phyloP scores from a whole-genome alignment of 2,888 invertebrate species.

The Drymonia ruficornis region DNA sequence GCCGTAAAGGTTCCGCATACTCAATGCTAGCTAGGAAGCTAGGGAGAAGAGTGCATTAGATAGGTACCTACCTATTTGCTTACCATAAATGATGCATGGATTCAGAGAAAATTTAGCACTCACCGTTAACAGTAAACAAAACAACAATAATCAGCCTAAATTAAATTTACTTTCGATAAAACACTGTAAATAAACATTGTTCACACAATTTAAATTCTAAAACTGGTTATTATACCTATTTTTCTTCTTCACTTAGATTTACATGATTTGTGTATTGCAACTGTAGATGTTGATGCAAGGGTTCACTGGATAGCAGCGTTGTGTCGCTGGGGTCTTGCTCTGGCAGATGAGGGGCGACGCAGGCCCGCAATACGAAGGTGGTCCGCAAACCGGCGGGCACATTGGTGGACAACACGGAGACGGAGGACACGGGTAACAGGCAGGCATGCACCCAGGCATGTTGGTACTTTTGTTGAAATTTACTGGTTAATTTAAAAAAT shows the following conservation, averaged over 20 bases:
- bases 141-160: not conserved
- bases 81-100: no score
- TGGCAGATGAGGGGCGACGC: slow-evolving; percentile 43
- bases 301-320: slow-evolving; percentile 56
- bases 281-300: slow-evolving; percentile 80
- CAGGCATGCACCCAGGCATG: slow-evolving; percentile 32
- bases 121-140: not conserved
- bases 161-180: not conserved
- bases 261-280: slow-evolving; percentile 76
- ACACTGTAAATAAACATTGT: slow-evolving; percentile 5
- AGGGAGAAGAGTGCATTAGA: no score
- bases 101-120: no score
- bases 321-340: slow-evolving; percentile 45
- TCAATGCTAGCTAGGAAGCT: no score
- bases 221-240: slow-evolving; percentile 8
- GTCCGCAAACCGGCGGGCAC: slow-evolving; percentile 28
- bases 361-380: slow-evolving; percentile 27
- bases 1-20: no score
- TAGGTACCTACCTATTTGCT: no score
- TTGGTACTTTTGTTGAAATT: slow-evolving; percentile 32
- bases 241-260: slow-evolving; percentile 29
- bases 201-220: not conserved
- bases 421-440: slow-evolving; percentile 4
- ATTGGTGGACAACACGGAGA: slow-evolving; percentile 14
- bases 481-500: slow-evolving; percentile 7